Evolutionary conservation across 2,888 invertebrate species (phyloP), one percentile per base, ranked within the genome.

Genomic region (Schizaphis graminum): DNA sequence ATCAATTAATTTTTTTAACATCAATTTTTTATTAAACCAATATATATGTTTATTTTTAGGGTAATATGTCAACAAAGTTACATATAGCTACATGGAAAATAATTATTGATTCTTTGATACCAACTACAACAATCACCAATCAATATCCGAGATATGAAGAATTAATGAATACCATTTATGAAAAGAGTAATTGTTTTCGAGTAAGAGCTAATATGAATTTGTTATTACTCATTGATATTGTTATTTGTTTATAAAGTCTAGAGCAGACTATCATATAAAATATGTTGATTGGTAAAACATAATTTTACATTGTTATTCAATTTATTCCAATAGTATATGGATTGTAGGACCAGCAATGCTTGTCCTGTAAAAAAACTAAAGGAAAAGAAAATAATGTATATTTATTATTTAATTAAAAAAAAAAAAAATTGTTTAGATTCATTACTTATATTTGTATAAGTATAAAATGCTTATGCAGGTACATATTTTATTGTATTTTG

Each of bases 31-130:
- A 86, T 28, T 86, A 44, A 26, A 47, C 0, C 24, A 28, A 85
- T 44, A 16, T 24, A 24, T n/a, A 26, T 49, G 84, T 57, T 44
- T 67, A 47, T 35, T 94, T 86, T 67, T 53, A 94, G 94, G 86
- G 91, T 41, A 67, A 28, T 86, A 49, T 94, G 90, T 28, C 89
- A n/a, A 86, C 26, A 11, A 61, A 91, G 49, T 21, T 90, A 13
- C 94, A 94, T 41, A 47, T 53, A 21, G 35, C 47, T 86, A 89
- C 35, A 5, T 94, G 94, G 94, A 90, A 67, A 91, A 91, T 10
- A 86, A 91, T 94, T 24, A 61, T 90, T 41, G 49, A 47, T 41
- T 28, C 86, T 49, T 41, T 94, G n/a, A 86, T 86, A 53, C 90
- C 94, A 28, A 90, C 16, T 53, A 86, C 49, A 91, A 61, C 35